A percentile compares a stretch with the other conserved stretches of the same genome.
Conservation (phyloP, 2,113 vertebrate genomes). For the Clinocottus analis region DNA sequence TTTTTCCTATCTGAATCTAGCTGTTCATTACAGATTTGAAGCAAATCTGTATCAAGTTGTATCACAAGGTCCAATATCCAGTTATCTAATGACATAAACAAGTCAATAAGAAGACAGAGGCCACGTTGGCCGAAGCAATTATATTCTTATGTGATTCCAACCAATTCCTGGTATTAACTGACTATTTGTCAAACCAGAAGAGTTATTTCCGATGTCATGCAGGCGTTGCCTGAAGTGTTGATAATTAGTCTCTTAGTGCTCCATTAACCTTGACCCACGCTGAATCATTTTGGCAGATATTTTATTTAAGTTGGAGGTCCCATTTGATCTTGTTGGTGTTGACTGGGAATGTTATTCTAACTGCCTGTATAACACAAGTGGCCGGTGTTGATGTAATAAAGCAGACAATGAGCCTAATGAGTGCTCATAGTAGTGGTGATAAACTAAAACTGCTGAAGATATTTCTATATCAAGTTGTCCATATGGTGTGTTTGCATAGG, state of each 20-base stretch:
- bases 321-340: background rate
- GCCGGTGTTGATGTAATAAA: background rate
- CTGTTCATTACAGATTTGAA: background rate
- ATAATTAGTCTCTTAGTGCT: constrained; percentile 33
- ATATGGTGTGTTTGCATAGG: no score
- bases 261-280: constrained; percentile 20
- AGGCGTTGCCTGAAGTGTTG: background rate
- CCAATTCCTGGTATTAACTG: background rate
- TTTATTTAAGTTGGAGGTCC: constrained; percentile 5
- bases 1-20: constrained; percentile 10
- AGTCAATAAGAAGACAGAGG: background rate
- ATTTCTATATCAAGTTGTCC: no score
- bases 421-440: background rate
- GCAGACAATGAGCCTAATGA: background rate
- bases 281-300: constrained; percentile 9
- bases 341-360: background rate
- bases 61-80: background rate
- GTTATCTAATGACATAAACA: background rate
- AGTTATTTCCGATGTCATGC: constrained; percentile 2
- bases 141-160: constrained; percentile 1
- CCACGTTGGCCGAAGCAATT: constrained; percentile 2
- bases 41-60: background rate
- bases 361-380: constrained; percentile 10
- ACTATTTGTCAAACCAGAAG: background rate
- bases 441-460: no score